Conservation (phyloP, 2,113 vertebrate species). For the Bufo gargarizans region DNA sequence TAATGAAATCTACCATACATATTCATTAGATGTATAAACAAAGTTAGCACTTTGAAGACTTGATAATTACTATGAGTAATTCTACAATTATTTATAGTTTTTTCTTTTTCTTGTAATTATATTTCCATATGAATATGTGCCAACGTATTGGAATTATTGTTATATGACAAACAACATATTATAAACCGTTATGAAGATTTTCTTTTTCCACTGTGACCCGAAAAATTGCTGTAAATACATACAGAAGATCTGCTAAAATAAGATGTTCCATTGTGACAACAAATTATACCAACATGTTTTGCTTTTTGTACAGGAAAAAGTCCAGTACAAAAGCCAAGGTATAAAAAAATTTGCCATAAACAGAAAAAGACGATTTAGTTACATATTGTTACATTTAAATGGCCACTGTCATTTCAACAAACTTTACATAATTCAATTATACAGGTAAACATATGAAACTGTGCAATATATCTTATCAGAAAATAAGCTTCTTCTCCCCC, state of each 20-base stretch:
- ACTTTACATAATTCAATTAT: too few relatives aligned
- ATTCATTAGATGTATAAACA: conserved; percentile 24
- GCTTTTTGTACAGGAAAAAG: neutral
- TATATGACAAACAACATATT: neutral
- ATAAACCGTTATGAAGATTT: neutral
- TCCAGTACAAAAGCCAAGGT: conserved; percentile 1
- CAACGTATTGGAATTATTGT: neutral
- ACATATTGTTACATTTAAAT: conserved; percentile 16
- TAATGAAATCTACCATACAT: neutral
- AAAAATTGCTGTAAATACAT: too few relatives aligned
- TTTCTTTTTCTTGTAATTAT: neutral
- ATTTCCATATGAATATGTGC: neutral
- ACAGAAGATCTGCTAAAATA: neutral
- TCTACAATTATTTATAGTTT: neutral
- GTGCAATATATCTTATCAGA: too few relatives aligned
- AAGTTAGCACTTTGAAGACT: neutral
- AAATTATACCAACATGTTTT: conserved; percentile 15
- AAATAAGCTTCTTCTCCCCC: too few relatives aligned
- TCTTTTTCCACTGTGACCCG: too few relatives aligned
- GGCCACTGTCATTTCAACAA: too few relatives aligned
- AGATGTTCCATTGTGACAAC: conserved; percentile 12
- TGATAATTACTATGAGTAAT: neutral
- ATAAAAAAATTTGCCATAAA: neutral
- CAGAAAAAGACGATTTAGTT: neutral
- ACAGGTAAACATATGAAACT: too few relatives aligned